Conservation (phyloP, 2,797 vertebrate species). For the Centropyge bicolor region DNA sequence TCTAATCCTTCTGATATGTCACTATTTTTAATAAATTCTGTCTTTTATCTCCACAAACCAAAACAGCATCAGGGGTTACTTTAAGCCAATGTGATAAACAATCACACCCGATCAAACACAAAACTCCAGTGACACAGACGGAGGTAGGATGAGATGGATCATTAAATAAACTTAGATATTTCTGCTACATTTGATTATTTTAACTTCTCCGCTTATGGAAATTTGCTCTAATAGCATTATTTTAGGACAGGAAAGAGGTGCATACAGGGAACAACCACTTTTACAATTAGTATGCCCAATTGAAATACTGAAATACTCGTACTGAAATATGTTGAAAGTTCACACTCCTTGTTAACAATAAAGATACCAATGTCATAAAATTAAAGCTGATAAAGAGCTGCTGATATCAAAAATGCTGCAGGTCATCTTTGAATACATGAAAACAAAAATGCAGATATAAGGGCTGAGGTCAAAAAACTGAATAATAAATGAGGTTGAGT, state of each 20-base stretch:
- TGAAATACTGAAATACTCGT: constrained; percentile 1
- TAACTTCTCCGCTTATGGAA: background rate
- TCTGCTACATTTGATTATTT: background rate
- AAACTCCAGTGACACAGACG: constrained; percentile 1
- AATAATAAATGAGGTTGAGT: constrained; percentile 20
- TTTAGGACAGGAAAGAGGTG: background rate
- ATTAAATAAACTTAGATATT: background rate
- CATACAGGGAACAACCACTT: background rate
- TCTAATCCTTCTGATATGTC: constrained; percentile 27
- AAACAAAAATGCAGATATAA: background rate
- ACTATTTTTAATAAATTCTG: constrained; percentile 24
- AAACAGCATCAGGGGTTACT: constrained; percentile 13
- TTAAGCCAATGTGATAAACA: constrained; percentile 33
- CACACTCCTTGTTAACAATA: background rate
- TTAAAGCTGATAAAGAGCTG: background rate
- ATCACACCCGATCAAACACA: constrained; percentile 24
- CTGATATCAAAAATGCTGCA: background rate
- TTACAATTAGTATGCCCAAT: background rate
- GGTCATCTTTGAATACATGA: background rate
- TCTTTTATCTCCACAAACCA: constrained; percentile 47
- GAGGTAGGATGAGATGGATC: too few relatives aligned
- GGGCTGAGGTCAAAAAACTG: constrained; percentile 3
- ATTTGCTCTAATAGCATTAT: background rate
- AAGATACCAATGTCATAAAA: background rate
- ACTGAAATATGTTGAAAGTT: background rate